Evolutionary conservation across 2,113 vertebrate species (phyloP), one percentile per base, ranked within the genome.

Genomic region (Carettochelys insculpta): DNA sequence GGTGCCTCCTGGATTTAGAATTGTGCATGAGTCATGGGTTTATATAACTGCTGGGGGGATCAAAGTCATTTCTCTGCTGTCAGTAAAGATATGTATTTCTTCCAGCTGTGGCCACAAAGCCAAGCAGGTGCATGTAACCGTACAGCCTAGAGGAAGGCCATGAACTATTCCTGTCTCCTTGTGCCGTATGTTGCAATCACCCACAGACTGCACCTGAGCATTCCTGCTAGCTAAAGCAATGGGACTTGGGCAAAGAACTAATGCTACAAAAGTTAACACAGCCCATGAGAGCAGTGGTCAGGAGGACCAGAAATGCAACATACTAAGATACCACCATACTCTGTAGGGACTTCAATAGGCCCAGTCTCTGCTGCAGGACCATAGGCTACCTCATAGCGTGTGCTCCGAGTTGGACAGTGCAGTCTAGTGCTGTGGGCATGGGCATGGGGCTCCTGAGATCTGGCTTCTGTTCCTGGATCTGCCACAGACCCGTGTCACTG

Each of bases 141-240:
- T 11, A 52, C 5, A 3, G 84, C 47, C 29, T 38, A 31, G 0
- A 3, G 53, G 65, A 38, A 80, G 47, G 50, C 3, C 2, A 53
- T 58, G 45, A 53, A 38, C 65, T 38, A 0, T 25, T 8, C 53
- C 11, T 17, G 27, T 38, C 24, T 0, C 48, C 76, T 80, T 1
- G 20, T 25, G 22, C 8, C 0, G 1, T 8, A 3, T 2, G 7
- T 43, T 52, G 31, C 4, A 6, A n/a, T 48, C 31, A 27, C 71
- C 13, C 76, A 20, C 14, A 24, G 75, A 43, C 25, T 0, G 3
- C 0, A 3, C 65, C 83, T 65, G 22, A 3, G 2, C 27, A 34
- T 79, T 48, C 27, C 61, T 65, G 34, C 41, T 14, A 47, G 7
- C 38, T 6, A 16, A 75, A 27, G 41, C 29, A 24, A 75, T 12